These are phyloP conservation scores for Sander lucioperca DNA, from an alignment of 2,113 vertebrate species.

Conservation along the genomic window DNA sequence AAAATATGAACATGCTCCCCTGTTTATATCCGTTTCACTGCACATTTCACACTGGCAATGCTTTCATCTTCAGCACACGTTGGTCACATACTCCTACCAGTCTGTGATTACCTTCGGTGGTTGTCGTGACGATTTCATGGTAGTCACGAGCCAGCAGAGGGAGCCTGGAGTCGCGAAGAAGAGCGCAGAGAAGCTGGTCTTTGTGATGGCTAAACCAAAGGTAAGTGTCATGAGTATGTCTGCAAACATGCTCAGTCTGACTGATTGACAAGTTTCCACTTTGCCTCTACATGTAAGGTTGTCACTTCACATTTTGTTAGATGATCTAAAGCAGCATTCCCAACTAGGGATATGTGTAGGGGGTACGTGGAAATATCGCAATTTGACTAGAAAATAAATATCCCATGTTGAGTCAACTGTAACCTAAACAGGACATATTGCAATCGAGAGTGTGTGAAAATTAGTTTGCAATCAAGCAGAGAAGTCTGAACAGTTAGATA, in stretches of 20 bases:
- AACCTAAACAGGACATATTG: no score
- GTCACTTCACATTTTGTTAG: not conserved
- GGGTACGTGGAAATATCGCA: no score
- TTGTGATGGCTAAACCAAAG: slow-evolving; percentile 89
- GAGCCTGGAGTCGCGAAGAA: slow-evolving; percentile 86
- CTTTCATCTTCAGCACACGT: slow-evolving; percentile 83
- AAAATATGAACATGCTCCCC: slow-evolving; percentile 17
- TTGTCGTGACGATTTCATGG: slow-evolving; percentile 90
- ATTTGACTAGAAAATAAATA: no score
- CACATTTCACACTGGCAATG: slow-evolving; percentile 22
- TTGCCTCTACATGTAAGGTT: not conserved
- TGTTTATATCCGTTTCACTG: not conserved
- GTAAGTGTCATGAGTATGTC: slow-evolving; percentile 66
- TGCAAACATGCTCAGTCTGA: not conserved
- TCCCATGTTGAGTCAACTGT: no score
- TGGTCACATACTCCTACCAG: slow-evolving; percentile 86
- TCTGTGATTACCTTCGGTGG: slow-evolving; percentile 92
- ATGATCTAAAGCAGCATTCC: not conserved
- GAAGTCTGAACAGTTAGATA: no score
- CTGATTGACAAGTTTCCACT: not conserved
- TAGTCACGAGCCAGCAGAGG: slow-evolving; percentile 88
- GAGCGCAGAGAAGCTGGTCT: slow-evolving; percentile 89
- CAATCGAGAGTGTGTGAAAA: no score
- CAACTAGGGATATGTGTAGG: no score
- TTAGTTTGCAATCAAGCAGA: no score